phyloP scores from a whole-genome alignment of 2,888 invertebrate genomes.

The Heliconius ismenius region DNA sequence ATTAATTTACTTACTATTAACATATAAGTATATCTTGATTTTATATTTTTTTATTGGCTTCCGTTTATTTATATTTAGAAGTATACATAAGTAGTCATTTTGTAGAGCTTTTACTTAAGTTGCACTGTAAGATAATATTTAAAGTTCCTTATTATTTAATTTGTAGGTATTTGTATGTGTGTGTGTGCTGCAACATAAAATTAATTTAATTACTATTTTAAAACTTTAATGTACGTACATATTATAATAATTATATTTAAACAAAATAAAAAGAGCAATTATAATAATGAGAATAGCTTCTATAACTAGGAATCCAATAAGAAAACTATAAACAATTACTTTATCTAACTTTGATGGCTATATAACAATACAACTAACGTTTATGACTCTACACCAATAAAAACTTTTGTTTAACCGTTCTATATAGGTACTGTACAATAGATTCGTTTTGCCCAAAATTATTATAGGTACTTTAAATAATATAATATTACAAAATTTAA shows the following conservation, averaged over 20 bases:
- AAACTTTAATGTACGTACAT: background rate
- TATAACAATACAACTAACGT: background rate
- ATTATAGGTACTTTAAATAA: background rate
- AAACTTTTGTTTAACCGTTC: background rate
- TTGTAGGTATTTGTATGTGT: background rate
- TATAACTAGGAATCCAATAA: constrained; percentile 16
- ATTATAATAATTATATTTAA: background rate
- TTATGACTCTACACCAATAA: background rate
- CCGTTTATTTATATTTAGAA: constrained; percentile 1
- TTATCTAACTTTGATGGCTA: constrained; percentile 6
- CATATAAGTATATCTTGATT: background rate
- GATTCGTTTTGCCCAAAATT: background rate
- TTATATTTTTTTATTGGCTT: background rate
- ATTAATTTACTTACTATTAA: background rate
- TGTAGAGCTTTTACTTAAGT: background rate
- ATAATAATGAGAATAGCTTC: background rate
- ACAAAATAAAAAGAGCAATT: background rate
- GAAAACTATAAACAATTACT: constrained; percentile 6
- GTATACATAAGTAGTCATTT: background rate
- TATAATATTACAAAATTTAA: background rate
- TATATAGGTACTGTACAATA: background rate
- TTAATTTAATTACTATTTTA: background rate
- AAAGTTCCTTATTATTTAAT: background rate
- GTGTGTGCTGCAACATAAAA: background rate
- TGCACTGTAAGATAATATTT: background rate